Percentiles rank a stretch among this genome's conserved stretches.
Conservation (phyloP, 2,113 vertebrate genomes). For the Podiceps cristatus region DNA sequence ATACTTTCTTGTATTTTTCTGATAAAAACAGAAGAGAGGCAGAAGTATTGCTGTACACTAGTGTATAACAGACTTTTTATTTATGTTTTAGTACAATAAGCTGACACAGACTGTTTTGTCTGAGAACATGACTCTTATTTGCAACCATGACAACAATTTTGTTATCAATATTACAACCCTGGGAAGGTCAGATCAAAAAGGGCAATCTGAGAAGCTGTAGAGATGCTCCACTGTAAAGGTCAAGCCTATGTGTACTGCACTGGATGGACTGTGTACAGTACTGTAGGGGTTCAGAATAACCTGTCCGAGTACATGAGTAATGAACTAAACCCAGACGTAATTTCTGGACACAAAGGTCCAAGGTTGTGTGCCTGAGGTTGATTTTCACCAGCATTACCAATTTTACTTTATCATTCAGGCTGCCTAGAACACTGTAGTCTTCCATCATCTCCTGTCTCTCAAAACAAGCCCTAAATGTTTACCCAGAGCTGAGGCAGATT, state of each 20-base stretch:
- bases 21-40: not conserved
- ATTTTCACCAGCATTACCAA: not conserved
- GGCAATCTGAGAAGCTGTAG: not conserved
- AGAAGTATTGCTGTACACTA: not conserved
- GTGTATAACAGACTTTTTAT: not conserved
- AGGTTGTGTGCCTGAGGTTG: not conserved
- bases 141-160: not conserved
- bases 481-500: not conserved
- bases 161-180: not conserved
- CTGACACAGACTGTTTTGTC: not conserved
- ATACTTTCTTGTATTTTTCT: not conserved
- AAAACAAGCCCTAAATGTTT: not conserved
- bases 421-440: not conserved
- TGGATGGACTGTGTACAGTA: not conserved
- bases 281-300: not conserved
- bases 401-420: not conserved
- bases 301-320: not conserved
- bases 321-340: not conserved
- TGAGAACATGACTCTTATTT: not conserved
- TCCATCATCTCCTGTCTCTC: not conserved
- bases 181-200: not conserved
- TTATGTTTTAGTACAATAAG: not conserved
- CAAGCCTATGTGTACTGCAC: not conserved
- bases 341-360: not conserved
- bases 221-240: not conserved